Conservation (phyloP, 2,113 vertebrate species). For the Poeciliopsis retropinna region DNA sequence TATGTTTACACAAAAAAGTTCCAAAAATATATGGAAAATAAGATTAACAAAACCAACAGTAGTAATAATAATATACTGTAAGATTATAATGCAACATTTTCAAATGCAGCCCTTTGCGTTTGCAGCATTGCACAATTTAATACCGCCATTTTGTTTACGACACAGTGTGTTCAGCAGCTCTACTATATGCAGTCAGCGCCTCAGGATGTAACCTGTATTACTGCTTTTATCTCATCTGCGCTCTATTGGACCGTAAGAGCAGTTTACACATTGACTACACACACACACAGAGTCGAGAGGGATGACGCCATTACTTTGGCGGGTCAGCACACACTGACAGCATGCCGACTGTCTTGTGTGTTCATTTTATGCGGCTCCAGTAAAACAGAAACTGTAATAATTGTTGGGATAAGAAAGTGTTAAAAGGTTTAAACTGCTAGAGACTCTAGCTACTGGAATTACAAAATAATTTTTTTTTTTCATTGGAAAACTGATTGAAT, state of each 20-base stretch:
- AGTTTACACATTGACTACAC: conserved; percentile 64
- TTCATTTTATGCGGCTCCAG: no score
- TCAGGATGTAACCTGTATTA: conserved; percentile 9
- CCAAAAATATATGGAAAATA: no score
- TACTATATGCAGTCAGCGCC: not conserved
- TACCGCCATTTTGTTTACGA: not conserved
- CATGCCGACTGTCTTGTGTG: not conserved
- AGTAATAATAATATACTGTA: no score
- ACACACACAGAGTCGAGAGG: conserved; percentile 2
- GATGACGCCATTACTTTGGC: conserved; percentile 40
- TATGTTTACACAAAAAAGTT: no score
- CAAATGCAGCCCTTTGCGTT: not conserved
- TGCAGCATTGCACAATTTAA: not conserved
- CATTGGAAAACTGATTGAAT: not conserved
- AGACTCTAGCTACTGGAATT: no score
- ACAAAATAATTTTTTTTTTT: no score
- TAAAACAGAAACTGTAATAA: no score
- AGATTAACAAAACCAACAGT: not conserved
- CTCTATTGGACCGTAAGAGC: conserved; percentile 44
- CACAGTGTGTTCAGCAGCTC: no score
- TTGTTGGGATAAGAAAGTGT: no score
- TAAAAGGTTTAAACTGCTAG: no score
- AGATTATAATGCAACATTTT: no score
- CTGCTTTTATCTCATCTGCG: conserved; percentile 41
- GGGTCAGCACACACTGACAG: conserved; percentile 1